phyloP scores from a whole-genome alignment of 1,140 invertebrate genomes.

The Zaprionus ghesquierei region DNA sequence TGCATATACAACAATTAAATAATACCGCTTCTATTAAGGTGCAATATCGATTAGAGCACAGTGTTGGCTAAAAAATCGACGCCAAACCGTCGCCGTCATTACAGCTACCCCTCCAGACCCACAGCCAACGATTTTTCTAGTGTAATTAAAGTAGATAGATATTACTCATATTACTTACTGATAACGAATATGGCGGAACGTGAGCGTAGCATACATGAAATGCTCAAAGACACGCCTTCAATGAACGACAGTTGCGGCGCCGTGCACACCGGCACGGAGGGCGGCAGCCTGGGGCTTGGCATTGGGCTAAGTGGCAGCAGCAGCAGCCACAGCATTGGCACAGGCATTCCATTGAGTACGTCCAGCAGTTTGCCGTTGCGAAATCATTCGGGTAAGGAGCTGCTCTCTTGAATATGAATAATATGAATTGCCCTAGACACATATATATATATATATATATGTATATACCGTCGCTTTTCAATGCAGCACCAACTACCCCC shows the following conservation, averaged over 20 bases:
- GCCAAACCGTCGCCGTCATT: neutral
- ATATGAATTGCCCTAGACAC: too few relatives aligned
- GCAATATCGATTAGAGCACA: conserved; percentile 20
- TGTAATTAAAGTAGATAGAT: conserved; percentile 16
- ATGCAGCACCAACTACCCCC: conserved; percentile 72
- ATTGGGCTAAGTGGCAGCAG: conserved; percentile 43
- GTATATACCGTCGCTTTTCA: neutral
- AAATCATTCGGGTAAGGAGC: conserved; percentile 82
- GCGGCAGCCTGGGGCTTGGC: conserved; percentile 46
- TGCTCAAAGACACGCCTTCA: conserved; percentile 92
- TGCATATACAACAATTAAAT: neutral
- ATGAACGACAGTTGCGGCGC: conserved; percentile 90
- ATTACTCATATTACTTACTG: conserved; percentile 5
- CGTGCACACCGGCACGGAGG: conserved; percentile 88
- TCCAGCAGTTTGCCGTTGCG: conserved; percentile 82
- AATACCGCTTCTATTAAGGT: neutral
- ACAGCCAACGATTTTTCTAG: conserved; percentile 43
- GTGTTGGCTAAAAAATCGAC: neutral
- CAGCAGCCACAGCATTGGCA: conserved; percentile 57
- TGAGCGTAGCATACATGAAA: conserved; percentile 93
- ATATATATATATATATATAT: too few relatives aligned
- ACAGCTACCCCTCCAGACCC: conserved; percentile 2
- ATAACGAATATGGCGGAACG: conserved; percentile 60
- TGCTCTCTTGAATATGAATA: too few relatives aligned
- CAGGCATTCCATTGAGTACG: conserved; percentile 51